Conservation (phyloP, 2,113 vertebrate species). For the Chloroceryle aenea region DNA sequence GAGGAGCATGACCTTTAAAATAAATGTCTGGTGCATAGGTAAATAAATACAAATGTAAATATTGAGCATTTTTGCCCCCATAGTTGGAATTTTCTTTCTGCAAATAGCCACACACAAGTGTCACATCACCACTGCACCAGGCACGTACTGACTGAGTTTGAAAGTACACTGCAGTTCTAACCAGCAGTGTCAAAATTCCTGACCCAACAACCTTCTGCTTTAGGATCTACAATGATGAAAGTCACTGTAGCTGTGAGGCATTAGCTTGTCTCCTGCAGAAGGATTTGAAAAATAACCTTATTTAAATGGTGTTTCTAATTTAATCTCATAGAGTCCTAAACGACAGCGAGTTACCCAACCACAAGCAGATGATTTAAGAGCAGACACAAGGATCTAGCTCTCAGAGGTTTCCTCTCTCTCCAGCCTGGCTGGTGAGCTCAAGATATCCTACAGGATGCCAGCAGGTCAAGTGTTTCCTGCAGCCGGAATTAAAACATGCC, state of each 20-base stretch:
- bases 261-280: not conserved
- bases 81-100: not conserved
- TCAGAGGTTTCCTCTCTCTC: not conserved
- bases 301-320: slow-evolving; percentile 15
- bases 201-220: not conserved
- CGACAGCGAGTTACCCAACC: not conserved
- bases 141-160: not conserved
- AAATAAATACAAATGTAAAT: not conserved
- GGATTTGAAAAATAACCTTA: not conserved
- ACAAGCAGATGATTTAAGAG: slow-evolving; percentile 16
- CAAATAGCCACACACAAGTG: not conserved
- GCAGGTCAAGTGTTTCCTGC: not conserved
- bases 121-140: not conserved
- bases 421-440: not conserved
- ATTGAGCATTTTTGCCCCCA: not conserved
- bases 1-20: not conserved
- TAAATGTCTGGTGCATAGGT: not conserved
- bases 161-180: not conserved
- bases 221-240: not conserved
- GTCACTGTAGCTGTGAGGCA: not conserved
- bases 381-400: not conserved
- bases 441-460: not conserved
- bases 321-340: not conserved
- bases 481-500: not conserved
- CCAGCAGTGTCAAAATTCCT: not conserved